Evolutionary conservation across 2,888 invertebrate genomes (phyloP), one percentile per base, ranked within the genome.

Genomic region (Unio delphinus): DNA sequence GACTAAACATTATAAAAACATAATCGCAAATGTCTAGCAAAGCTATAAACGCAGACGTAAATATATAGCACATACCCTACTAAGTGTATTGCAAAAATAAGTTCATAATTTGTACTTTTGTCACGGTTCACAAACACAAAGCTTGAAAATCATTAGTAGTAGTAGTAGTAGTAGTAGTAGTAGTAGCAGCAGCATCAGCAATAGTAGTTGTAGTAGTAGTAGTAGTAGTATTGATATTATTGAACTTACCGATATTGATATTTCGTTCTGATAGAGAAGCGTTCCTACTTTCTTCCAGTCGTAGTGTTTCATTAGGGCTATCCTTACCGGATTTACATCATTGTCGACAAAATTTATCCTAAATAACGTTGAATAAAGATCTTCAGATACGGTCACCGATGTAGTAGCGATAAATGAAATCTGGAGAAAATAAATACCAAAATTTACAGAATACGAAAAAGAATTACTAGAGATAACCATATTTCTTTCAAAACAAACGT

Each of bases 271-370:
- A 55, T 64, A 79, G 3, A 70, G 62, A 4, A 83, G 55, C 5
- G 83, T 80, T n/a, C 74, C 81, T 0, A 84, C 80, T 57, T 76
- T 70, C 8, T 63, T 69, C 83, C 83, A 84, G 6, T 75, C 70
- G 61, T 82, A 84, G 30, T 79, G 64, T 23, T 79, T 69, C 70
- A 84, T 74, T 61, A 84, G 68, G 28, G 70, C 69, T 26, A 79
- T 73, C 15, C 79, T 64, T 15, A 75, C 61, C 30, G 79, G 74
- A 65, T 84, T 84, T 15, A 79, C 65, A 23, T 74, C 73, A 58
- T 78, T 73, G 54, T 80, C 76, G 0, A 80, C 73, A n/a, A 74
- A 80, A n/a, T 76, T 77, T 8, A 78, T 74, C 18, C 76, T 72
- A 64, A 74, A 84, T 65, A 81, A 63, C n/a, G 75, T 79, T 0